Evolutionary conservation across 2,888 invertebrate genomes (phyloP), one percentile per base, ranked within the genome.

Genomic region (Drosophila lutescens): DNA sequence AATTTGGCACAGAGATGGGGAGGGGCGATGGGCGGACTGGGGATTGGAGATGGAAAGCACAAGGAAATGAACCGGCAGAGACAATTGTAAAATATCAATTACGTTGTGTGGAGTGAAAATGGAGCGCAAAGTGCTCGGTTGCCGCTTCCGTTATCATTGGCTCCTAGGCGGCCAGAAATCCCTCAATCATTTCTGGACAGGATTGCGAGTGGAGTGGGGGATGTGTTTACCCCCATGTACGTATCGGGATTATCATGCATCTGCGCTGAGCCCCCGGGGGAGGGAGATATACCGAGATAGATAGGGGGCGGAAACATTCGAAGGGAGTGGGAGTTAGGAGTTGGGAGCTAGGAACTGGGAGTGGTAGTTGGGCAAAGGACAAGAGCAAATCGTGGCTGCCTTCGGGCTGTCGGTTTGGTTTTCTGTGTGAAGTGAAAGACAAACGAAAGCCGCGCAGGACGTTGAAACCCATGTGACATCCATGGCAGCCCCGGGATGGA

Each of bases 11-110:
- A 54, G 47, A 65, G 34, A 41, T 38, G 12, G 2, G 23, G 23
- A n/a, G n/a, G n/a, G n/a, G n/a, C 2, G 20, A 20, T 20, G 20
- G 3, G 20, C 20, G 20, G 23, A 4, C 23, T 23, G 23, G n/a
- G 47, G 36, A 15, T 38, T 7, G 20, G 5, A 30, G 36, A 38
- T 26, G 23, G 54, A 9, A 34, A 34, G 46, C 62, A 13, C 20
- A 51, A 47, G 26, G 44, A 58, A 58, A 61, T 57, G 56, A 49
- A 55, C 41, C 43, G 38, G 43, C 58, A 55, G 62, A 68, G 73
- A 85, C 83, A 82, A 83, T 86, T 79, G 82, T 75, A 77, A 82
- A 86, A 88, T 82, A 82, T 82, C 82, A 82, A 82, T 82, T 88
- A 82, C 82, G 76, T 46, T 73, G 72, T 74, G 72, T 59, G 75